Evolutionary conservation across 2,113 vertebrate genomes (phyloP).

Genomic region (Sitta europaea): DNA sequence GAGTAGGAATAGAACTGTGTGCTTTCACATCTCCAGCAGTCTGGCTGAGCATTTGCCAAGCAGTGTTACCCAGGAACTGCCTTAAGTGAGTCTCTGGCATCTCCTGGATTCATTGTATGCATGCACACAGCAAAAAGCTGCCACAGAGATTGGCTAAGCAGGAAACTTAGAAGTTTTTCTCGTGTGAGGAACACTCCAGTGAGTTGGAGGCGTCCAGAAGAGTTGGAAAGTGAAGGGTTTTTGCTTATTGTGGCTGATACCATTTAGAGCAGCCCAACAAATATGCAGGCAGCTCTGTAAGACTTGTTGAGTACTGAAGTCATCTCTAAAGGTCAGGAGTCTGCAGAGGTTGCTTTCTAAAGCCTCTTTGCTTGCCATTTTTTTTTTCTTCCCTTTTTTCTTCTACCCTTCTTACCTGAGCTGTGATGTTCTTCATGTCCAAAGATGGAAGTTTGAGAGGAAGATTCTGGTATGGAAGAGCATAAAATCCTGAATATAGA

Average conservation of each 20-base stretch:
- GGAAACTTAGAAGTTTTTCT: not conserved
- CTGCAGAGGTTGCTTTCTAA: not conserved
- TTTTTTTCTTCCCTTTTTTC: accelerated
- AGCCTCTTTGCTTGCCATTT: not conserved
- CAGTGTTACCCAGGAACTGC: not conserved
- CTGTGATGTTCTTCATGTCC: not conserved
- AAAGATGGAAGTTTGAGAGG: not conserved
- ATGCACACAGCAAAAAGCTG: not conserved
- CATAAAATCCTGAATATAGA: not conserved
- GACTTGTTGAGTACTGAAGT: not conserved
- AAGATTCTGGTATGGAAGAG: not conserved
- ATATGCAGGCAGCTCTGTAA: not conserved
- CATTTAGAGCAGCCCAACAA: not conserved
- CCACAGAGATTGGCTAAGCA: not conserved
- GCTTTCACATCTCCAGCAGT: not conserved
- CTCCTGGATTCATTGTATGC: not conserved
- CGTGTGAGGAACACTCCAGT: not conserved
- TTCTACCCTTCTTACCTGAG: not conserved
- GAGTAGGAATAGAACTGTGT: not conserved
- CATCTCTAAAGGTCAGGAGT: not conserved
- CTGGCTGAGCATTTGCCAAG: not conserved
- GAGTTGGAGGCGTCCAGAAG: not conserved
- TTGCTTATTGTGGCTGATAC: not conserved
- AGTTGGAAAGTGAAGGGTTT: not conserved
- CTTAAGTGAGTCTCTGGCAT: not conserved